A percentile compares a stretch with the other conserved stretches of the same genome.
These are phyloP conservation scores for Melierax canorus DNA, from an alignment of 2,113 vertebrate genomes.

Conservation along the genomic window DNA sequence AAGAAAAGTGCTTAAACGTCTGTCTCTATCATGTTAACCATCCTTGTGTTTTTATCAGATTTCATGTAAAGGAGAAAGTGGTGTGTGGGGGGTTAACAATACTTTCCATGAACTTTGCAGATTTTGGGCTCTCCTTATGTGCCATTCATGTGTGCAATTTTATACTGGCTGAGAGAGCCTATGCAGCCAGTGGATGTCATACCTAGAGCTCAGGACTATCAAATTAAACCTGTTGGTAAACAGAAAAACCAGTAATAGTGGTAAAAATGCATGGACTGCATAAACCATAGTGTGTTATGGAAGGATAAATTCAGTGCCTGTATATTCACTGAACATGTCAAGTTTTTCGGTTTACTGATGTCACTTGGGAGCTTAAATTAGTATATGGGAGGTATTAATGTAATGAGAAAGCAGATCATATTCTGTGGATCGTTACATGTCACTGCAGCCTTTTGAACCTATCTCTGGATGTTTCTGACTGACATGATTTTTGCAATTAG, in stretches of 20 bases:
- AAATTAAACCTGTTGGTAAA: neutral
- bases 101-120: neutral
- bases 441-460: neutral
- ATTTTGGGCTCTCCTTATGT: neutral
- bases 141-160: fast-evolving
- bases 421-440: neutral
- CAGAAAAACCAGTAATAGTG: neutral
- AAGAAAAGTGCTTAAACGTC: neutral
- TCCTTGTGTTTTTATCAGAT: neutral
- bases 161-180: neutral
- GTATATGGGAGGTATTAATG: neutral
- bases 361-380: neutral
- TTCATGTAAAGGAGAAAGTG: neutral
- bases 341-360: neutral
- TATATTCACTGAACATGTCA: neutral
- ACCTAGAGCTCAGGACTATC: neutral
- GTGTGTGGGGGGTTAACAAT: neutral
- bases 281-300: neutral
- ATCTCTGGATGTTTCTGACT: neutral
- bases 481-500: neutral
- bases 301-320: neutral
- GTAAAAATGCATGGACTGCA: neutral
- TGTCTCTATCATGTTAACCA: neutral
- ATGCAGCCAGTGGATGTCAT: neutral
- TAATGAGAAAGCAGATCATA: neutral